Evolutionary conservation across 1,140 invertebrate species (phyloP).

Genomic region (Aphis craccivora): DNA sequence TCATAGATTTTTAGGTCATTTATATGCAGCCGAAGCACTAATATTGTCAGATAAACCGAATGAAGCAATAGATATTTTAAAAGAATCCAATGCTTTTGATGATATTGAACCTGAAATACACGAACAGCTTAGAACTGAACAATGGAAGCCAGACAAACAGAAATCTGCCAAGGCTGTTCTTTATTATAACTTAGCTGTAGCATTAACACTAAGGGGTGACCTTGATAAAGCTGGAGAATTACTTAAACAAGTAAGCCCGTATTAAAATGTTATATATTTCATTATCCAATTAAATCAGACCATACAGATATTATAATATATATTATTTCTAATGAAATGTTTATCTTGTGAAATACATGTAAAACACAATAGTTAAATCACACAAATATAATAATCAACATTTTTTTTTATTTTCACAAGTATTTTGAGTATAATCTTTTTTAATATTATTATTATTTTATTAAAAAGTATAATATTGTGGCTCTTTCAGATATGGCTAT

Average conservation of each 20-base stretch:
- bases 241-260: conserved; percentile 69
- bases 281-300: background rate
- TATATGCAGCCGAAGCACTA: conserved; percentile 90
- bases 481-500: conserved; percentile 68
- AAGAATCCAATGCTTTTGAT: conserved; percentile 77
- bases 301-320: background rate
- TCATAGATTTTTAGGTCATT: conserved; percentile 81
- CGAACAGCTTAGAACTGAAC: conserved; percentile 60
- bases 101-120: conserved; percentile 63
- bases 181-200: conserved; percentile 82
- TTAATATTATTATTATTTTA: background rate
- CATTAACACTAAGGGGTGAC: conserved; percentile 79
- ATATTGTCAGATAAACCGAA: conserved; percentile 82
- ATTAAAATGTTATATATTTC: background rate
- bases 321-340: background rate
- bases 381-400: background rate
- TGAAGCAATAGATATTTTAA: conserved; percentile 85
- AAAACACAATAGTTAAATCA: background rate
- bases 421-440: background rate
- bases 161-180: conserved; percentile 74
- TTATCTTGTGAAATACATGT: background rate
- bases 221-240: conserved; percentile 76
- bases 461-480: background rate
- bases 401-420: background rate
- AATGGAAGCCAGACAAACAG: conserved; percentile 76